These are phyloP conservation scores for Netelia melanura DNA, from an alignment of 2,888 invertebrate species.

Conservation along the genomic window DNA sequence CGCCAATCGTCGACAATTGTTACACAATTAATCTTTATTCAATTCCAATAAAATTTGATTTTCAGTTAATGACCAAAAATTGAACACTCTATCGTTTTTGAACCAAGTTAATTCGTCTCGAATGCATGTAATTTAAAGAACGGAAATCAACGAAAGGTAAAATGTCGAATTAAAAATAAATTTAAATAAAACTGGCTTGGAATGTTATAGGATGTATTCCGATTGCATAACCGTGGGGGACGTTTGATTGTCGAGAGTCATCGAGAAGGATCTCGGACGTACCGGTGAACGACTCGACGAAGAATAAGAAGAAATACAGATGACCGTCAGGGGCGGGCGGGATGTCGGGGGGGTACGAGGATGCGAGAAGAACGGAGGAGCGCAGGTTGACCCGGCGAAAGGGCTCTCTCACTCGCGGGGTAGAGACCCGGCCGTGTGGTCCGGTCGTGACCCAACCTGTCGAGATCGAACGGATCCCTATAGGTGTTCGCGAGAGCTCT, in stretches of 20 bases:
- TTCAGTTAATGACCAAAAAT: no score
- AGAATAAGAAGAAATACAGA: conserved; percentile 42
- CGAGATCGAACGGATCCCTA: conserved; percentile 68
- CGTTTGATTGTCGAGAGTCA: conserved; percentile 49
- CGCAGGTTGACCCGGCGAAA: conserved; percentile 65
- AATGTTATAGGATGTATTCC: conserved; percentile 44
- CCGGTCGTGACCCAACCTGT: conserved; percentile 83
- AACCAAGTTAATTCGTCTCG: no score
- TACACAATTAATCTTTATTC: not conserved
- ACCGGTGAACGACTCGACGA: conserved; percentile 43
- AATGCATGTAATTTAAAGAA: not conserved
- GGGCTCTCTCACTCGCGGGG: conserved; percentile 55
- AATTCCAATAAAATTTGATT: no score
- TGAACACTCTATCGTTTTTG: no score
- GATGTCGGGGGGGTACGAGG: conserved; percentile 69
- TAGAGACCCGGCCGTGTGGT: conserved; percentile 65
- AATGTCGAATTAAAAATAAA: not conserved
- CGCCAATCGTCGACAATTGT: not conserved
- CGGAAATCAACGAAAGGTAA: not conserved
- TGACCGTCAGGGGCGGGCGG: conserved; percentile 74
- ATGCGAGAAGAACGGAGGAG: conserved; percentile 47
- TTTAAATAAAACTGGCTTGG: not conserved
- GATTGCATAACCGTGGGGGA: conserved; percentile 57
- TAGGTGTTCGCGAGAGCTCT: conserved; percentile 61
- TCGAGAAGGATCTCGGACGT: conserved; percentile 43